A percentile compares a stretch with the other conserved stretches of the same genome.
Conservation (phyloP, 2,797 vertebrate species). For the Poecilia picta region DNA sequence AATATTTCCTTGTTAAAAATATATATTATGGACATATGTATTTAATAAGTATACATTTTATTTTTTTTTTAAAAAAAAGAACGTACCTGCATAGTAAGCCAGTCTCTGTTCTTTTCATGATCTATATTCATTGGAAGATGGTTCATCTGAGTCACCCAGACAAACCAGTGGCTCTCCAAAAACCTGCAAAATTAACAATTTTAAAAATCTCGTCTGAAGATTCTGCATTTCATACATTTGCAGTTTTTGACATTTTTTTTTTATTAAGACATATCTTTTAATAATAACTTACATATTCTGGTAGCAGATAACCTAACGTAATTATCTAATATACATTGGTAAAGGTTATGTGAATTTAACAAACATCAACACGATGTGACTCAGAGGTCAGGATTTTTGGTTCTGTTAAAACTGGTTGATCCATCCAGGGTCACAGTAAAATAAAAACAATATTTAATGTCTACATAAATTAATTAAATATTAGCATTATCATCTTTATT, state of each 20-base stretch:
- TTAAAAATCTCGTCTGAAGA: not conserved
- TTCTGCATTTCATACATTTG: not conserved
- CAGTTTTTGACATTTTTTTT: not conserved
- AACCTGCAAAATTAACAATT: constrained; percentile 79
- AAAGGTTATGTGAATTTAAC: not conserved
- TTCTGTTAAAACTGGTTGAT: not conserved
- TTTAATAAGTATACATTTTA: not conserved
- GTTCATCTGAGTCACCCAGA: constrained; percentile 99
- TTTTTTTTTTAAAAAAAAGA: not conserved
- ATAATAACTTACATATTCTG: not conserved
- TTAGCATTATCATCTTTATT: not conserved
- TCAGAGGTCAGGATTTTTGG: not conserved
- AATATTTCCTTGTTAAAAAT: too few species aligned
- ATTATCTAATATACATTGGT: not conserved
- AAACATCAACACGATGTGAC: not conserved
- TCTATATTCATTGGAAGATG: constrained; percentile 95
- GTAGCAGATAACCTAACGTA: not conserved
- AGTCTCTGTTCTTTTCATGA: constrained; percentile 89
- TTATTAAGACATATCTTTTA: not conserved
- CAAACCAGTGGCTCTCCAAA: constrained; percentile 97
- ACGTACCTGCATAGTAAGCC: constrained; percentile 91
- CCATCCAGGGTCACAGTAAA: not conserved
- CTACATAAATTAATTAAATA: not conserved
- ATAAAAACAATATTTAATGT: too few species aligned
- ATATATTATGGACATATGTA: not conserved